Base-by-base conservation (phyloP, 2,113 vertebrate genomes). In the Emydocephalus ijimae region DNA sequence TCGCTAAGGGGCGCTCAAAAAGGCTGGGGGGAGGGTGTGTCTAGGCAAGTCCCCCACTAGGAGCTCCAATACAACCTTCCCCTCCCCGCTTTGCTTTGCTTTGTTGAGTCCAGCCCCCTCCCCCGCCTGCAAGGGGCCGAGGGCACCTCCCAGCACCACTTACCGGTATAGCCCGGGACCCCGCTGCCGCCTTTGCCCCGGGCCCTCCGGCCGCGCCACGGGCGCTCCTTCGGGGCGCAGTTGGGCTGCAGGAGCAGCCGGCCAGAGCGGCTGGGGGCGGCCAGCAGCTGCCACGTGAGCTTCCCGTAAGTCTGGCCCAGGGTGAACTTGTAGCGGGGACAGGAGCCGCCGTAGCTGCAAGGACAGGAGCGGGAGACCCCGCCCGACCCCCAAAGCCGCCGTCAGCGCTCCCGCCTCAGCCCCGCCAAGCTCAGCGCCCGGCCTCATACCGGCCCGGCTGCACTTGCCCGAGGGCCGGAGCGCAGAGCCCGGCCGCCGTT, bases 151-250 rank as follows among this genome's bases (percentile, higher is more conserved):
- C 52, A 15, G 1, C 85, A 11, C 21, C 45, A 12, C 23, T n/a
- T 50, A 52, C 87, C 87, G 9, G 87, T 88, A 0, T 88, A 98
- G 92, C 98, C 98, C 0, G 98, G 97, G 90, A 98, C 96, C 96
- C 97, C 94, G 93, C 64, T 96, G 89, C 93, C 96, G 39, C 96
- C 88, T 39, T 50, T 50, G 5, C 5, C 4, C 39, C 34, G 23
- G 5, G 12, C 24, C 26, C 89, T 9, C 45, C 39, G n/a, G 1
- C 21, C 18, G n/a, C 10, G 6, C 54, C 15, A 74, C n/a, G 15
- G 39, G 3, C 2, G 24, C 89, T 52, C 61, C 29, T 74, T 64
- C 0, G 45, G 5, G 45, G 18, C 26, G n/a, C n/a, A 50, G 91
- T 14, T 59, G 81, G 81, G 43, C 85, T 34, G 91, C 55, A 91